These are phyloP conservation scores for Geothlypis trichas DNA, from an alignment of 2,113 vertebrate species.

Conservation along the genomic window DNA sequence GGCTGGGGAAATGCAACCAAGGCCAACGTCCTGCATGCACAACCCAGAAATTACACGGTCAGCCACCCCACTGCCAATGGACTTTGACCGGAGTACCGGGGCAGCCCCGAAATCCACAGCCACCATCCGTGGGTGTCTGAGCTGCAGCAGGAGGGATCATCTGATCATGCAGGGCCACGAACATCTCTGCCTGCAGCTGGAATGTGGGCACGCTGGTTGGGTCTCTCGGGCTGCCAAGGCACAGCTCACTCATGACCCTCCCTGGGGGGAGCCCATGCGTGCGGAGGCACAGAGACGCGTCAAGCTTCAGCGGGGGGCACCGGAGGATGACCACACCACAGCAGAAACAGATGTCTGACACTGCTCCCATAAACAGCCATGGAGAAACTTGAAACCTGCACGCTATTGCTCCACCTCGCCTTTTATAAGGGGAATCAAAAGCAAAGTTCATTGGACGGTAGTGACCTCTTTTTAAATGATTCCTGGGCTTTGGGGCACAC, in stretches of 20 bases:
- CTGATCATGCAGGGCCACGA: not conserved
- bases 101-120: not conserved
- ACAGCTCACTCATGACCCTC: not conserved
- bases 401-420: not conserved
- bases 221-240: not conserved
- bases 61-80: not conserved
- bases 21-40: not conserved
- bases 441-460: not conserved
- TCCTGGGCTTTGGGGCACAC: not conserved
- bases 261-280: not conserved
- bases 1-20: not conserved
- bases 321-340: not conserved
- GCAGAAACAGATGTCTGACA: constrained; percentile 22
- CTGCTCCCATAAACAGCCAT: not conserved
- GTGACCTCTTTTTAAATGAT: not conserved
- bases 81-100: accelerated
- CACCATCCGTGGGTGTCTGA: not conserved
- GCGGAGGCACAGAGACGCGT: not conserved
- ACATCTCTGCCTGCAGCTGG: not conserved
- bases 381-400: not conserved
- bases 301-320: not conserved
- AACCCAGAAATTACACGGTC: not conserved
- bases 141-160: not conserved
- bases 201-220: accelerated
- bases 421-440: not conserved